These are phyloP conservation scores for Lepidostoma basale DNA, from an alignment of 1,140 invertebrate species.

Conservation along the genomic window DNA sequence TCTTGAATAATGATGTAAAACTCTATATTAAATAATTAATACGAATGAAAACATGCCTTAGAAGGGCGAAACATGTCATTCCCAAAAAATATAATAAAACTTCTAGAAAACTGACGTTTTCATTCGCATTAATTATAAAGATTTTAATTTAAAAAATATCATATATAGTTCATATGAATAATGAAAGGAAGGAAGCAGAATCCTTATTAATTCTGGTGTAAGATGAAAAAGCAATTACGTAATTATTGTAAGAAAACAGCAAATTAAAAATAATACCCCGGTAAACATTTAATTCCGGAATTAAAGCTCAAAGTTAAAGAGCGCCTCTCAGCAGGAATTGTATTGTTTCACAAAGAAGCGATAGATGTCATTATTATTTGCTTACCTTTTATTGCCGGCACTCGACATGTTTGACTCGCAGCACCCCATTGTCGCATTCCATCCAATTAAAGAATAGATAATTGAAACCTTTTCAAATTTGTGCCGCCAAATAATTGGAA, in stretches of 20 bases:
- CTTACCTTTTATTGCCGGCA: not conserved
- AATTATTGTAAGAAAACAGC: not conserved
- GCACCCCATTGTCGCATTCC: conserved; percentile 17
- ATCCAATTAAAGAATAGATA: conserved; percentile 39
- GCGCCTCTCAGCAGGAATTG: not conserved
- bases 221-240: too few relatives aligned
- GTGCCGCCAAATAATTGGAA: conserved; percentile 38
- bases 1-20: too few relatives aligned
- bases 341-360: not conserved
- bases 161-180: too few relatives aligned
- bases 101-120: too few relatives aligned
- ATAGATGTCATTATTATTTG: conserved; percentile 11
- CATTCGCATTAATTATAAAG: too few relatives aligned
- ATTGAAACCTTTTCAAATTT: conserved; percentile 44
- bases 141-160: too few relatives aligned
- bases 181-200: too few relatives aligned
- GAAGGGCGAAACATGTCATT: too few relatives aligned
- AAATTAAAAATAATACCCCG: not conserved
- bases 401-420: conserved; percentile 9
- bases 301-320: not conserved
- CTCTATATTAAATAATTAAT: too few relatives aligned
- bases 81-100: too few relatives aligned
- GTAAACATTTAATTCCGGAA: not conserved
- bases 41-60: too few relatives aligned
- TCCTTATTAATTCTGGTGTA: too few relatives aligned